These are phyloP conservation scores for Passerculus sandwichensis DNA, from an alignment of 2,797 vertebrate genomes.

Conservation along the genomic window DNA sequence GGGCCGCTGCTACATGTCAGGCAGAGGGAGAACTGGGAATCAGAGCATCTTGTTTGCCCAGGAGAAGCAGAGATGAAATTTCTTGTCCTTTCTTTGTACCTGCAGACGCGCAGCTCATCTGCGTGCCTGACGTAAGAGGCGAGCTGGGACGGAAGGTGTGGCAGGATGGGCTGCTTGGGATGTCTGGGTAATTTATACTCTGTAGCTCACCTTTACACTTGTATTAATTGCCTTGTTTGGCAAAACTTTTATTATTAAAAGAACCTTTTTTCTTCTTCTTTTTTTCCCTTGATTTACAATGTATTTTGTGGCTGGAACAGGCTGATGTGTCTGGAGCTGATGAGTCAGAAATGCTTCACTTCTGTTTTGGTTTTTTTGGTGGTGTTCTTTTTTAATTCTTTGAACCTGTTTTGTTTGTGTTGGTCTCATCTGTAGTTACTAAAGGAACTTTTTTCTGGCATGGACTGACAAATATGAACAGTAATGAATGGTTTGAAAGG, in stretches of 20 bases:
- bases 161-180: slow-evolving; percentile 22
- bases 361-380: neutral
- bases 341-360: neutral
- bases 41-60: neutral
- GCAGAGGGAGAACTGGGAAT: neutral
- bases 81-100: neutral
- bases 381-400: neutral
- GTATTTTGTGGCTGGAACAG: neutral
- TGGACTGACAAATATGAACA: neutral
- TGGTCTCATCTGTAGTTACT: neutral
- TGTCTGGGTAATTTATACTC: slow-evolving; percentile 16
- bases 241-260: neutral
- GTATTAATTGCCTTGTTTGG: neutral
- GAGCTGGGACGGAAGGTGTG: slow-evolving; percentile 29
- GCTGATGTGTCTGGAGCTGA: neutral
- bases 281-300: neutral
- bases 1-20: neutral
- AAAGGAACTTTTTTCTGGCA: neutral
- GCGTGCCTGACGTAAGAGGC: neutral
- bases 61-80: neutral
- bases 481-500: neutral
- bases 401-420: neutral
- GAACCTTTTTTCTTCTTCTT: neutral
- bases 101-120: fast-evolving
- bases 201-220: neutral